A percentile compares a stretch with the other conserved stretches of the same genome.
Evolutionary conservation across 30 jellyfish, hydroid and myxozoan species (phyloP).

Genomic region (Aurelia aurita complex sp. Pacific): DNA sequence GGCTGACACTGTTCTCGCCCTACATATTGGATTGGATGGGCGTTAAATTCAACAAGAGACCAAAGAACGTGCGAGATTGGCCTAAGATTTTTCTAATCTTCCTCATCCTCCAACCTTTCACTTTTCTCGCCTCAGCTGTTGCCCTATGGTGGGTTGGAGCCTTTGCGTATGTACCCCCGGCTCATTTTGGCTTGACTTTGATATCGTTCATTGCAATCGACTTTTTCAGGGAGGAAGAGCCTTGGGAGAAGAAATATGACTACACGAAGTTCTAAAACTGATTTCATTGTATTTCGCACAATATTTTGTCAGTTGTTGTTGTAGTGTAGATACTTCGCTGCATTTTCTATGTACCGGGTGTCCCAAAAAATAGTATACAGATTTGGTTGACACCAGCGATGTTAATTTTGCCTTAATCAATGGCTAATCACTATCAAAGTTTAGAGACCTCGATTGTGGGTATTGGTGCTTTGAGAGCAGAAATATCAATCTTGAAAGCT

Average conservation of each 20-base stretch:
- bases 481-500: no score
- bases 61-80: constrained; percentile 88
- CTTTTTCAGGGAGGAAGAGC: constrained; percentile 88
- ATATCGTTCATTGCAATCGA: constrained; percentile 90
- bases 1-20: constrained; percentile 92
- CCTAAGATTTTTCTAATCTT: constrained; percentile 82
- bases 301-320: no score
- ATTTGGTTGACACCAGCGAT: no score
- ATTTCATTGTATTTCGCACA: no score
- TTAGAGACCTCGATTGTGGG: no score
- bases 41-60: constrained; percentile 81
- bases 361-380: no score
- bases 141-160: constrained; percentile 97
- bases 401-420: no score
- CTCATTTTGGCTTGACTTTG: constrained; percentile 79
- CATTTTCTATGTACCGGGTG: no score
- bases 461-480: no score
- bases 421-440: no score
- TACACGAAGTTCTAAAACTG: constrained; percentile 29
- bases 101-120: constrained; percentile 88
- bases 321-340: no score
- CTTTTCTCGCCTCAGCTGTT: constrained; percentile 86
- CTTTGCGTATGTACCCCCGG: constrained; percentile 92
- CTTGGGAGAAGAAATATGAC: constrained; percentile 92
- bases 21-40: constrained; percentile 92